Conservation (phyloP, 1,140 invertebrate genomes). For the Oryctes rhinoceros region DNA sequence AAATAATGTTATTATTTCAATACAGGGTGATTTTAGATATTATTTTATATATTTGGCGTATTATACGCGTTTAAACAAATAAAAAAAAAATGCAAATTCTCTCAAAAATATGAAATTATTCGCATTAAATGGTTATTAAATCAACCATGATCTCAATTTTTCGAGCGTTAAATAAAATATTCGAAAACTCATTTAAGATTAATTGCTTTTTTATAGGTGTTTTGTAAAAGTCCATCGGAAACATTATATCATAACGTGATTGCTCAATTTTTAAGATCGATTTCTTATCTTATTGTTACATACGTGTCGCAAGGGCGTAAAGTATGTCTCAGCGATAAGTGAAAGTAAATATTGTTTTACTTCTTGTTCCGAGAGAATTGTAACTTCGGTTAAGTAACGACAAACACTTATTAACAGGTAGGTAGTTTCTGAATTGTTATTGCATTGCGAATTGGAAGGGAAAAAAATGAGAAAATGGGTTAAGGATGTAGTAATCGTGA, state of each 20-base stretch:
- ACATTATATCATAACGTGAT: background rate
- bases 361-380: background rate
- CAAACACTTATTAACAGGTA: background rate
- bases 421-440: background rate
- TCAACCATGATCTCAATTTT: too few relatives aligned
- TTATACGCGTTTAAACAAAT: too few relatives aligned
- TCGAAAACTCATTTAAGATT: too few relatives aligned
- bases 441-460: background rate
- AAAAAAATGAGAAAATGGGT: background rate
- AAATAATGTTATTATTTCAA: too few relatives aligned
- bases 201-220: too few relatives aligned
- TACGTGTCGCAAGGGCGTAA: background rate
- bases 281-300: constrained; percentile 4
- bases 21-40: too few relatives aligned
- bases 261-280: constrained; percentile 7
- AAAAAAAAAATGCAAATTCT: too few relatives aligned
- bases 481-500: constrained; percentile 14
- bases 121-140: too few relatives aligned
- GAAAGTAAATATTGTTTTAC: constrained; percentile 6
- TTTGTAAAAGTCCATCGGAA: too few relatives aligned
- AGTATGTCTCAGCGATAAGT: background rate
- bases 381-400: background rate
- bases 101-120: too few relatives aligned
- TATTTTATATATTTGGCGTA: too few relatives aligned
- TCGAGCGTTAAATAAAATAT: too few relatives aligned